Conservation (phyloP, 1,140 invertebrate species). For the Meloidogyne chitwoodi region DNA sequence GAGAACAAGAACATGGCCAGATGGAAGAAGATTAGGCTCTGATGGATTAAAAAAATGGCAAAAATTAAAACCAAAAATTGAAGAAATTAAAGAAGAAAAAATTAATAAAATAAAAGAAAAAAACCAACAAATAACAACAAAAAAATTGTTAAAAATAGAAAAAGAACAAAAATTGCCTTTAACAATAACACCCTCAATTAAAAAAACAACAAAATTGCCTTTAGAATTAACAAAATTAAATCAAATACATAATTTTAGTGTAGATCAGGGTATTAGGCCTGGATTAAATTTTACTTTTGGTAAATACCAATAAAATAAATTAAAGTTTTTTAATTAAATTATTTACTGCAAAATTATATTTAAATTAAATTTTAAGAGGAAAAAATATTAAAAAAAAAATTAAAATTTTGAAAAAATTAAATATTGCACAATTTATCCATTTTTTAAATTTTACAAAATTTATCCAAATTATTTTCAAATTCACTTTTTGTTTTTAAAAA, state of each 20-base stretch:
- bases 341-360: too few relatives aligned
- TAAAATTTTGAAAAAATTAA: too few relatives aligned
- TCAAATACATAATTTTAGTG: neutral
- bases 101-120: neutral
- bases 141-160: neutral
- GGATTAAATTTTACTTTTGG: slow-evolving; percentile 19
- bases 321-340: too few relatives aligned
- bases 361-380: too few relatives aligned
- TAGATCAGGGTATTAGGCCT: slow-evolving; percentile 2
- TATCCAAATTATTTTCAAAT: too few relatives aligned
- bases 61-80: neutral
- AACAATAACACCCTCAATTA: neutral
- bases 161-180: neutral
- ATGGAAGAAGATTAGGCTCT: slow-evolving; percentile 1
- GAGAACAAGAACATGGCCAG: slow-evolving; percentile 11
- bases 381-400: too few relatives aligned
- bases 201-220: slow-evolving; percentile 1
- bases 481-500: too few relatives aligned
- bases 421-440: too few relatives aligned
- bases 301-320: neutral
- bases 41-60: slow-evolving; percentile 18
- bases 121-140: neutral
- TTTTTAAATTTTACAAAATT: too few relatives aligned
- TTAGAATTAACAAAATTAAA: too few relatives aligned
- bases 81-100: neutral